Evolutionary conservation across 1,140 invertebrate genomes (phyloP).

Genomic region (Drosophila mayri): DNA sequence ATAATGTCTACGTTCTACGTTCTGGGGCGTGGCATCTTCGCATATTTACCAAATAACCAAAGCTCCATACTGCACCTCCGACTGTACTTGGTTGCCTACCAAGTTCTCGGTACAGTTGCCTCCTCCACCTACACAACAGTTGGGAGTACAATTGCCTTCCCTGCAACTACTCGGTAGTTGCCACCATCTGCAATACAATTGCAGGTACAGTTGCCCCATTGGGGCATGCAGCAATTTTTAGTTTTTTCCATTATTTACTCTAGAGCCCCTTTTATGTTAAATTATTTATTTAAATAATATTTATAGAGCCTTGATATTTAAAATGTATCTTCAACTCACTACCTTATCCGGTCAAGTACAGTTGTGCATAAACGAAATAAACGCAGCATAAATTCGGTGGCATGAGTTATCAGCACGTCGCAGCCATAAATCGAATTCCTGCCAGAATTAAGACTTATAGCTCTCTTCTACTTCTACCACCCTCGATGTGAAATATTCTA

Average conservation of each 20-base stretch:
- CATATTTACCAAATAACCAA: constrained; percentile 77
- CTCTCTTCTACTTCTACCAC: constrained; percentile 18
- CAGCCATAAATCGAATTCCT: constrained; percentile 81
- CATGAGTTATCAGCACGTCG: constrained; percentile 81
- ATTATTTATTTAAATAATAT: not conserved
- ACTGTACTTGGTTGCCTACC: constrained; percentile 13
- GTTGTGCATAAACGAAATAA: constrained; percentile 14
- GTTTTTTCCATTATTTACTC: not conserved
- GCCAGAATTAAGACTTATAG: constrained; percentile 81
- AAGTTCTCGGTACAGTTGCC: constrained; percentile 31
- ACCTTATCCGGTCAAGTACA: constrained; percentile 15
- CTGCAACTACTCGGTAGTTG: not conserved
- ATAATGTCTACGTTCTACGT: constrained; percentile 6
- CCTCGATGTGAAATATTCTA: constrained; percentile 56
- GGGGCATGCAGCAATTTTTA: too few species aligned
- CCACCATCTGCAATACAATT: not conserved
- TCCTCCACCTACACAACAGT: constrained; percentile 1
- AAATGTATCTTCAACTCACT: not conserved
- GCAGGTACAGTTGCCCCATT: constrained; percentile 8
- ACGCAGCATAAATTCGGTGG: constrained; percentile 34
- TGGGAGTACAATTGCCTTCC: constrained; percentile 43
- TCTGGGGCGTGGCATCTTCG: constrained; percentile 49
- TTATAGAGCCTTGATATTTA: not conserved
- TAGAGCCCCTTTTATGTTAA: not conserved
- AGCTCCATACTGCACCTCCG: constrained; percentile 17